phyloP scores from a whole-genome alignment of 2,797 vertebrate genomes.

The Enteromius mattozi region DNA sequence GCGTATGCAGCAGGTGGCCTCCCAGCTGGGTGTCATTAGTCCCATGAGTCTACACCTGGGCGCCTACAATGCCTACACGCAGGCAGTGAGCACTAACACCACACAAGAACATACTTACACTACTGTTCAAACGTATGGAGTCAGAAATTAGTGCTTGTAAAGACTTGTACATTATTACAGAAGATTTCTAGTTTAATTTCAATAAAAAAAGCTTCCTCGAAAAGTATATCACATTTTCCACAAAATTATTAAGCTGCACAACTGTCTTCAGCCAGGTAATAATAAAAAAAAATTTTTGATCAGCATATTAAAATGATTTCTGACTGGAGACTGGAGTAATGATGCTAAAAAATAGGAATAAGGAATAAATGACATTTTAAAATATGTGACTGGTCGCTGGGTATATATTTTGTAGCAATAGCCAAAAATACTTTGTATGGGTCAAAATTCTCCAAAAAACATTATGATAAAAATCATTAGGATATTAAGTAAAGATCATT shows the following conservation, averaged over 20 bases:
- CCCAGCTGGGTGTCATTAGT: slow-evolving; percentile 94
- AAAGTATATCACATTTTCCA: not conserved
- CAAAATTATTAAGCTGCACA: not conserved
- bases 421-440: too few species aligned
- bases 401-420: too few species aligned
- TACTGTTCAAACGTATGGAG: not conserved
- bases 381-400: not conserved
- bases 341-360: not conserved
- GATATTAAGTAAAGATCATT: too few species aligned
- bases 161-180: not conserved
- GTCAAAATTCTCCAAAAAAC: too few species aligned
- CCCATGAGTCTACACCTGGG: slow-evolving; percentile 95
- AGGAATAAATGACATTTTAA: not conserved
- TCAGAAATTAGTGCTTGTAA: not conserved
- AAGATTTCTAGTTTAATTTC: not conserved
- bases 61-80: slow-evolving; percentile 94
- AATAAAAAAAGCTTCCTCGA: not conserved
- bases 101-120: not conserved
- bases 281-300: not conserved
- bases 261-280: not conserved
- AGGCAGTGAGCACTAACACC: slow-evolving; percentile 83
- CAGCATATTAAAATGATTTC: not conserved
- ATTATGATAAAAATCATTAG: too few species aligned
- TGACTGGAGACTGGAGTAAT: not conserved
- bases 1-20: slow-evolving; percentile 96